Percentiles rank a stretch among this genome's conserved stretches.
These are phyloP conservation scores for Clarias platycephalus DNA, from an alignment of 2,797 vertebrate species.

Conservation along the genomic window DNA sequence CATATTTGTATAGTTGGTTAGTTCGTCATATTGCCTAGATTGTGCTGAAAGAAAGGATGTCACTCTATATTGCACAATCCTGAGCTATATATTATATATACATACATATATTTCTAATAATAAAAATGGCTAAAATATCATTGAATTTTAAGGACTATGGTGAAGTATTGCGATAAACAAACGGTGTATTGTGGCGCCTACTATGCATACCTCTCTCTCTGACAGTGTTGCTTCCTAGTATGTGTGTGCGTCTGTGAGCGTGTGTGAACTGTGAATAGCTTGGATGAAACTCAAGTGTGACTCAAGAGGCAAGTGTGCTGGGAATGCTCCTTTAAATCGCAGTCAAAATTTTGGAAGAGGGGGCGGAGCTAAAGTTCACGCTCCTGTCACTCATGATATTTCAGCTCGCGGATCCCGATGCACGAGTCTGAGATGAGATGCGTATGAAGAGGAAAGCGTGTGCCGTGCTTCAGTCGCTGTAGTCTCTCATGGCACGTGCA, in stretches of 20 bases:
- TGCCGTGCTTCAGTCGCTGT: too few relatives aligned
- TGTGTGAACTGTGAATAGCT: constrained; percentile 57
- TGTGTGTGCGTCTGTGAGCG: neutral
- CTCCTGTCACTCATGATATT: constrained; percentile 63
- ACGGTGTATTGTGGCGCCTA: neutral
- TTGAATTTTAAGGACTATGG: too few relatives aligned
- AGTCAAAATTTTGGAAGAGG: constrained; percentile 54
- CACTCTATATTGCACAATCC: too few relatives aligned
- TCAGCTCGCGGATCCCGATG: constrained; percentile 18
- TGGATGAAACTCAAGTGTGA: constrained; percentile 39
- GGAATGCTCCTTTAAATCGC: constrained; percentile 78
- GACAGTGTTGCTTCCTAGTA: neutral
- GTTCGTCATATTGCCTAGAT: too few relatives aligned
- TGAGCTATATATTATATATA: too few relatives aligned
- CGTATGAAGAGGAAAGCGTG: neutral
- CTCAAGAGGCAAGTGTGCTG: constrained; percentile 60
- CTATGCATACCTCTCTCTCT: neutral
- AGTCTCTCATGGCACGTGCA: neutral
- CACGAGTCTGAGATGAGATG: neutral
- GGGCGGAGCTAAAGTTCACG: constrained; percentile 66
- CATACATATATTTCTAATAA: too few relatives aligned
- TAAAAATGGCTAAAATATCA: too few relatives aligned
- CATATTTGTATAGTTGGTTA: too few relatives aligned
- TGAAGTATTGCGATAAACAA: neutral
- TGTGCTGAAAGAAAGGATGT: too few relatives aligned